phyloP scores from a whole-genome alignment of 2,113 vertebrate genomes.

The Chrysochloris asiatica region DNA sequence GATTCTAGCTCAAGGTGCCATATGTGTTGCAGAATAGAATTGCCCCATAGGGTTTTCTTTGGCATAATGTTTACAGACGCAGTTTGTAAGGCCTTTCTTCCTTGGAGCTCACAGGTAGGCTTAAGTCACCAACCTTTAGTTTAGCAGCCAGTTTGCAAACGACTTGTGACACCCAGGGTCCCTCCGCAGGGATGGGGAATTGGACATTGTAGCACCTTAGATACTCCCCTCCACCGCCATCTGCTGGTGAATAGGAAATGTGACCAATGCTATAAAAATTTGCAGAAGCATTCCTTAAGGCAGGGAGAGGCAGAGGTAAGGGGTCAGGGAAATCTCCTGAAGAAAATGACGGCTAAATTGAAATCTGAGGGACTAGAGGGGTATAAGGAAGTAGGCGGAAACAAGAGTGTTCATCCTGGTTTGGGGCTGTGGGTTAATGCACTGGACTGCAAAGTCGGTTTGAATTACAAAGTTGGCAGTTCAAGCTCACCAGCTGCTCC shows the following conservation, averaged over 20 bases:
- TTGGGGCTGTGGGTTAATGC: no score
- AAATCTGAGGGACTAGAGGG: not conserved
- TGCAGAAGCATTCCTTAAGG: not conserved
- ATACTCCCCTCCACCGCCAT: not conserved
- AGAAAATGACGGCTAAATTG: not conserved
- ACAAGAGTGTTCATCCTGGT: not conserved
- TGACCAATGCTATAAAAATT: not conserved
- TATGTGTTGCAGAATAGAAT: not conserved
- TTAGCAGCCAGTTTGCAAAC: not conserved
- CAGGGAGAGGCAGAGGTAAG: no score
- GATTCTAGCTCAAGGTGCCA: not conserved
- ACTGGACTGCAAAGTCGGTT: no score
- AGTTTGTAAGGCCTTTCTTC: not conserved
- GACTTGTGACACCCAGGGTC: not conserved
- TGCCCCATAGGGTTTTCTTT: not conserved
- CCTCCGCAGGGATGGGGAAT: rapidly evolving
- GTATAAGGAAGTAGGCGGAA: not conserved
- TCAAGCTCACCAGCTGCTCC: no score
- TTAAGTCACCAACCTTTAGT: not conserved
- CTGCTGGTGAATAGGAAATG: not conserved
- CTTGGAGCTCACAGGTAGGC: not conserved
- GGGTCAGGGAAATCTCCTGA: not conserved
- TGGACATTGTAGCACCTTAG: not conserved
- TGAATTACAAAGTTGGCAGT: no score
- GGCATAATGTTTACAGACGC: not conserved